phyloP scores from a whole-genome alignment of 2,113 vertebrate genomes.

The Uria aalge region DNA sequence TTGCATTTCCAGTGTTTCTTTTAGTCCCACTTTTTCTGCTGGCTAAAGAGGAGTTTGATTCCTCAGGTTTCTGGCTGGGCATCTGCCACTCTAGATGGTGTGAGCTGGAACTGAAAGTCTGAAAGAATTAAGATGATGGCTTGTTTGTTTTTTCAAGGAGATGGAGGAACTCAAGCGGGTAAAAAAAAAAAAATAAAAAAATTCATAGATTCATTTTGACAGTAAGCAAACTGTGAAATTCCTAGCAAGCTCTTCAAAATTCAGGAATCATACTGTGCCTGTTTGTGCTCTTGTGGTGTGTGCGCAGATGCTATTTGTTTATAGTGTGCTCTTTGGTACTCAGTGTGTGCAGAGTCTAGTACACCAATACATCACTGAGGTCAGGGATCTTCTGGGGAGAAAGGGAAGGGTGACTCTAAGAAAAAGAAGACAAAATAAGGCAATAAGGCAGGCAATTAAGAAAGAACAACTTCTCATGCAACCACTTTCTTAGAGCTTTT shows the following conservation, averaged over 20 bases:
- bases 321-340: background rate
- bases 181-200: background rate
- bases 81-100: background rate
- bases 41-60: background rate
- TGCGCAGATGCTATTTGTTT: background rate
- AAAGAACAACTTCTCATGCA: background rate
- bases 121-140: background rate
- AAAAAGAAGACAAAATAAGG: background rate
- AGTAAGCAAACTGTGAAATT: conserved; percentile 39
- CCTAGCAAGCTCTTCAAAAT: conserved; percentile 15
- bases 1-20: background rate
- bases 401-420: background rate
- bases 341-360: background rate
- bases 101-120: background rate
- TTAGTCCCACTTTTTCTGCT: background rate
- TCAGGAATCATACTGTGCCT: background rate
- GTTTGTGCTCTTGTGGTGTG: background rate
- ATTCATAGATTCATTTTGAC: background rate
- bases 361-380: background rate
- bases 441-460: background rate
- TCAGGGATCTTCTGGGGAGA: background rate
- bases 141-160: background rate
- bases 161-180: background rate
- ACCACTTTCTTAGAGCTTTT: background rate
- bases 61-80: background rate